Base-by-base conservation (phyloP, 2,797 vertebrate genomes). In the Phoebastria nigripes region DNA sequence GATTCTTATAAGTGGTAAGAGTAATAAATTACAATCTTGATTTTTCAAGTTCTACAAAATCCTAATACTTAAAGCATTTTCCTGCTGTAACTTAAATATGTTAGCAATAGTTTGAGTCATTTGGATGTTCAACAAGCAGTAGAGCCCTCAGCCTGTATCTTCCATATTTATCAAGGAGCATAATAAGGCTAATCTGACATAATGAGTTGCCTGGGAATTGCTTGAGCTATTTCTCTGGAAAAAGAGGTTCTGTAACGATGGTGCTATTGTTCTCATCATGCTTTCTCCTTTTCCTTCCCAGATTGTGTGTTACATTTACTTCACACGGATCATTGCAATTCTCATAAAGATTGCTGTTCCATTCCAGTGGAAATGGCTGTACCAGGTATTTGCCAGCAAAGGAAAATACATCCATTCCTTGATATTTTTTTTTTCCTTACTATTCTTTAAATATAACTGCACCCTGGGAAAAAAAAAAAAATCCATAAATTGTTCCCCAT, bases 291-390 rank as follows among this genome's bases (percentile, higher is more conserved):
- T 76, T 33, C 59, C 58, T 87, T 70, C 72, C 42, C 62, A 99
- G 99, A 99, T 99, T 37, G 98, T 99, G 22, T 99, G 98, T 97
- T 99, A 99, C 89, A 98, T 99, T 93, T 99, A 99, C 97, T 99
- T 99, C 97, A 99, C 98, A 71, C 98, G 98, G 92, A 99, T 99
- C 96, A 98, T 99, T 47, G 98, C 99, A 25, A 98, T 99, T 91
- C 98, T 99, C 93, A 98, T 99, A 97, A 99, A 98, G 93, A 98
- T 99, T 46, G 98, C 98, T 5, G 98, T 99, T 66, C 99, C 98
- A 1, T 99, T 99, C 97, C 98, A 99, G 94, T 99, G 98, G 99
- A 99, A 99, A 87, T 99, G 98, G 99, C 98, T 99, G 12, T 99
- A 99, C 97, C 98, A 99, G 98, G 98, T 99, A 96, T 67, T 89